phyloP scores from a whole-genome alignment of 2,113 vertebrate species.

The Leptobrachium leishanense region DNA sequence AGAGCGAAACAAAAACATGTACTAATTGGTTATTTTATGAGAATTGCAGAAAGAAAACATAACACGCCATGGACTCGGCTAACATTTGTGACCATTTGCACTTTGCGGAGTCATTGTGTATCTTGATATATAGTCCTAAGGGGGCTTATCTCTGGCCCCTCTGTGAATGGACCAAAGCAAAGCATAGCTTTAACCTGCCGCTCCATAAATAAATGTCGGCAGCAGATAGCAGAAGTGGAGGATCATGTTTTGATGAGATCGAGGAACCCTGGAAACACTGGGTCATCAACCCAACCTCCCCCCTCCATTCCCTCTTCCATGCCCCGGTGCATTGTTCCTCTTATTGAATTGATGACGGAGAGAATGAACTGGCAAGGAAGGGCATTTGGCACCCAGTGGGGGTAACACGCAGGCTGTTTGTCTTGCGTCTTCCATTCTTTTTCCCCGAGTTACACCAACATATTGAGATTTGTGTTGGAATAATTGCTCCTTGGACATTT shows the following conservation, averaged over 20 bases:
- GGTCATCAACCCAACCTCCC: neutral
- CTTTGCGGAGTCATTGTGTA: slow-evolving; percentile 14
- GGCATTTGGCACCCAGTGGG: neutral
- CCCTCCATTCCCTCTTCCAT: neutral
- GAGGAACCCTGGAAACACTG: slow-evolving; percentile 25
- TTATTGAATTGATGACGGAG: slow-evolving; percentile 9
- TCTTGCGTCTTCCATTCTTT: neutral
- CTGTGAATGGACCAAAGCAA: slow-evolving; percentile 18
- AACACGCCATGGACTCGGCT: neutral
- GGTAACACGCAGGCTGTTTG: neutral
- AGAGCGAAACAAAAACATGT: too few relatives aligned
- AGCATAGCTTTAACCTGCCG: slow-evolving; percentile 16
- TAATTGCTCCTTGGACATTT: neutral
- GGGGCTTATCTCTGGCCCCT: slow-evolving; percentile 34
- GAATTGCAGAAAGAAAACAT: neutral
- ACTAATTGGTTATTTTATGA: neutral
- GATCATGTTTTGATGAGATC: slow-evolving; percentile 36
- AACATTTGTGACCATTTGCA: slow-evolving; percentile 33
- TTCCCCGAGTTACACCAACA: neutral
- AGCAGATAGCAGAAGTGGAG: slow-evolving; percentile 19
- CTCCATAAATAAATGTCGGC: slow-evolving; percentile 23
- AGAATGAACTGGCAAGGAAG: neutral
- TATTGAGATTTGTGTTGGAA: neutral
- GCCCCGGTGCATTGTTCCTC: slow-evolving; percentile 14
- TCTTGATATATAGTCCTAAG: slow-evolving; percentile 30